Conservation (phyloP, 1,140 invertebrate species). For the Meteorus sp. region DNA sequence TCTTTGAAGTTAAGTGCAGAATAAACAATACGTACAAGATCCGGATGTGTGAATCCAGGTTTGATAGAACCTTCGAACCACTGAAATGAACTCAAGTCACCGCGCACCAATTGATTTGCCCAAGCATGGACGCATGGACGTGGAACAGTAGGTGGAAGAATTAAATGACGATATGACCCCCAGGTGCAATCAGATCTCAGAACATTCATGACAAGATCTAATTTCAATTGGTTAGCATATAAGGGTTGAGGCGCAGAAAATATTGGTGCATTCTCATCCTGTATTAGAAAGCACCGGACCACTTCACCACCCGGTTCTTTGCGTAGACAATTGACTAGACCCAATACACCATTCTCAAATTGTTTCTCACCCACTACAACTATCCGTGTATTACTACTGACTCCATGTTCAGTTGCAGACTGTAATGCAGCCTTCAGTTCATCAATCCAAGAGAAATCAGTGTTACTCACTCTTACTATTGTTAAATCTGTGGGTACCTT, state of each 20-base stretch:
- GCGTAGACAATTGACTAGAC: conserved; percentile 76
- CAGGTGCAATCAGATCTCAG: conserved; percentile 67
- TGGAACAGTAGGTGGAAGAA: conserved; percentile 54
- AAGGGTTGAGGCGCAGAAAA: conserved; percentile 67
- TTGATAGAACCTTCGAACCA: conserved; percentile 75
- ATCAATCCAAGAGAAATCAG: conserved; percentile 59
- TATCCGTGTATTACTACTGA: conserved; percentile 39
- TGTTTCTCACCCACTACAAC: conserved; percentile 66
- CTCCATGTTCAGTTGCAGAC: conserved; percentile 48
- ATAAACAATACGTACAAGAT: conserved; percentile 64
- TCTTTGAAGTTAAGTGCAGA: conserved; percentile 77
- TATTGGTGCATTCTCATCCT: conserved; percentile 66
- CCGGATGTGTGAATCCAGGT: conserved; percentile 36
- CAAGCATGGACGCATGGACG: conserved; percentile 69
- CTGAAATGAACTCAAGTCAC: conserved; percentile 81
- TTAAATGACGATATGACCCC: conserved; percentile 77
- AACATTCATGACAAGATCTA: conserved; percentile 84
- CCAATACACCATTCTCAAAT: conserved; percentile 75
- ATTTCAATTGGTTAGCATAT: conserved; percentile 66
- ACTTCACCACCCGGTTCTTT: conserved; percentile 70
- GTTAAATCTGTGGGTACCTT: conserved; percentile 38
- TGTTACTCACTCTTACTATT: conserved; percentile 43
- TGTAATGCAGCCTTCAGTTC: conserved; percentile 61
- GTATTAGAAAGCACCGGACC: conserved; percentile 65
- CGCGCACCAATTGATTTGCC: conserved; percentile 75